phyloP scores from a whole-genome alignment of 2,113 vertebrate genomes.

The Lycaon pictus region DNA sequence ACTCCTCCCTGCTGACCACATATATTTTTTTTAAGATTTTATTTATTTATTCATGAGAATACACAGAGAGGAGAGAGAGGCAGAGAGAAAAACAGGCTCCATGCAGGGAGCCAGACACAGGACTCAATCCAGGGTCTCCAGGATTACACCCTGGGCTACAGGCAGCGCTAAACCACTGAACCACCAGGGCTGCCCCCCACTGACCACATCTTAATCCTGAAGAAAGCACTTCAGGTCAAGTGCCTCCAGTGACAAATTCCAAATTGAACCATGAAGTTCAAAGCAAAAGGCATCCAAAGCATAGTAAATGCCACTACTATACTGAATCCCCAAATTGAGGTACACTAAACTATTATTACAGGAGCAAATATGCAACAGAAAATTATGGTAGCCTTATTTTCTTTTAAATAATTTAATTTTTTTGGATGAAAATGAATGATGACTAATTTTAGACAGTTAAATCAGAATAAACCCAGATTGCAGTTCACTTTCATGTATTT shows the following conservation, averaged over 20 bases:
- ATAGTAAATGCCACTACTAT: not conserved
- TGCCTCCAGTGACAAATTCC: not conserved
- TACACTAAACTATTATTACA: not conserved
- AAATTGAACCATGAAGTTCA: slow-evolving; percentile 2
- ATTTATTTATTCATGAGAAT: too few species aligned
- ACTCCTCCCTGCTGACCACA: not conserved
- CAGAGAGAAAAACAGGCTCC: too few species aligned
- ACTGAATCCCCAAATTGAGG: not conserved
- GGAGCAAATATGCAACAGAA: not conserved
- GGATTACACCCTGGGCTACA: too few species aligned
- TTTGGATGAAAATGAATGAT: not conserved
- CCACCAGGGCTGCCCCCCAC: too few species aligned
- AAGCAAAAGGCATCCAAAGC: slow-evolving; percentile 58
- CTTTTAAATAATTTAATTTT: slow-evolving; percentile 35
- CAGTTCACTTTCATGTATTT: not conserved
- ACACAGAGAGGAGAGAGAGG: too few species aligned
- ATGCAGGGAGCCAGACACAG: too few species aligned
- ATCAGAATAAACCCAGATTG: not conserved
- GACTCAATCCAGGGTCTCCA: too few species aligned
- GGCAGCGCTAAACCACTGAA: too few species aligned
- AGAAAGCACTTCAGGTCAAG: not conserved
- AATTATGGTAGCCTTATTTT: not conserved
- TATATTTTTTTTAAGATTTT: too few species aligned
- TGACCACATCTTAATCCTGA: not conserved
- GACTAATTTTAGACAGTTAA: slow-evolving; percentile 11